phyloP scores from a whole-genome alignment of 2,113 vertebrate genomes.

The Mormyrus lacerda region DNA sequence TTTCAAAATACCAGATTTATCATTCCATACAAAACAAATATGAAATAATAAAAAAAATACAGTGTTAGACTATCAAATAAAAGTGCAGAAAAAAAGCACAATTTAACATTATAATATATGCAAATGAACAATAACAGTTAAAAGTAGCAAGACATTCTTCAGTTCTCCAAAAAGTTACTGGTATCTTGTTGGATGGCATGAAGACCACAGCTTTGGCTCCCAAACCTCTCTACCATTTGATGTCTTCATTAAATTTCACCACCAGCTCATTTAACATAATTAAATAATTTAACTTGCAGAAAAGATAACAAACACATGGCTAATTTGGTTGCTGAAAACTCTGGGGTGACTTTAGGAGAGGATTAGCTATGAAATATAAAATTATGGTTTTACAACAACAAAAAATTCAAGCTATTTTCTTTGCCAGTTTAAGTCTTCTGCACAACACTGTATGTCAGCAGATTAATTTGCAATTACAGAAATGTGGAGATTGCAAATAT shows the following conservation, averaged over 20 bases:
- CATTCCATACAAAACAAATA: not conserved
- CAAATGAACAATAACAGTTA: not conserved
- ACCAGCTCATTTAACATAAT: not conserved
- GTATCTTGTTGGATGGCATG: not conserved
- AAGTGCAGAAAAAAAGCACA: not conserved
- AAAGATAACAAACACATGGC: not conserved
- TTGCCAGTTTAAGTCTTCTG: not conserved
- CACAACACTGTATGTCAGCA: not conserved
- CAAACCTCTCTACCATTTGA: not conserved
- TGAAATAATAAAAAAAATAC: not conserved
- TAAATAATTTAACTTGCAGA: not conserved
- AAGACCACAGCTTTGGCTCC: not conserved
- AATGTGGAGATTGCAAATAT: not conserved
- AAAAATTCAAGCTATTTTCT: not conserved
- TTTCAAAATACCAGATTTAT: not conserved
- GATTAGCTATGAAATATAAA: not conserved
- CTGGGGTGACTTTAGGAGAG: not conserved
- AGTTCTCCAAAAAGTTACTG: not conserved
- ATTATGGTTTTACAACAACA: not conserved
- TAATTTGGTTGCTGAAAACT: not conserved
- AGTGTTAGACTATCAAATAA: not conserved
- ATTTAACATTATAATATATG: not conserved
- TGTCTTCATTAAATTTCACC: not conserved
- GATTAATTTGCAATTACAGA: not conserved
- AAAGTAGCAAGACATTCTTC: not conserved